A percentile compares a stretch with the other conserved stretches of the same genome.
Evolutionary conservation across 2,113 vertebrate genomes (phyloP).

Genomic region (Strigops habroptila): DNA sequence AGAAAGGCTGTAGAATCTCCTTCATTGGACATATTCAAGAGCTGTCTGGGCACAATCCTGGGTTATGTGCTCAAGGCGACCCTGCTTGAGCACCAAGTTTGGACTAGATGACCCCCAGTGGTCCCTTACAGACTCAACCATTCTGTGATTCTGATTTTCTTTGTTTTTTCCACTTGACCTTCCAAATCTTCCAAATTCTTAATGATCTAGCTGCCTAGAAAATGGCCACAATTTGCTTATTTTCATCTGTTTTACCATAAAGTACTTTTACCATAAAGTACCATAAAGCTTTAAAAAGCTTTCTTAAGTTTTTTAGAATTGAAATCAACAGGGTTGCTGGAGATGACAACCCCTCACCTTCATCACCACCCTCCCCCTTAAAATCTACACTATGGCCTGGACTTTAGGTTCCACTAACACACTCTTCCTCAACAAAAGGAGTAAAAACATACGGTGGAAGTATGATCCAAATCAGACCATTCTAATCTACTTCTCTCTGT

Average conservation of each 20-base stretch:
- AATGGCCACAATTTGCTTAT: background rate
- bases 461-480: background rate
- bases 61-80: background rate
- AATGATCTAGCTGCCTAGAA: background rate
- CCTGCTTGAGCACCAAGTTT: background rate
- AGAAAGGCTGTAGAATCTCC: background rate
- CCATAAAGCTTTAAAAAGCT: background rate
- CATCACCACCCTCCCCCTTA: background rate
- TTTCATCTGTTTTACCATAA: background rate
- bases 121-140: background rate
- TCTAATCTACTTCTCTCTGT: background rate
- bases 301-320: background rate
- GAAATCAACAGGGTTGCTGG: background rate
- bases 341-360: background rate
- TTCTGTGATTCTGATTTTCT: background rate
- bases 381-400: background rate
- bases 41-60: background rate
- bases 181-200: background rate
- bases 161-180: background rate
- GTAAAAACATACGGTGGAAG: background rate
- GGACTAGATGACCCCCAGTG: background rate
- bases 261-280: background rate
- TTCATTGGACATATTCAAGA: background rate
- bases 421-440: background rate
- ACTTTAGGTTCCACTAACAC: background rate